A percentile compares a stretch with the other conserved stretches of the same genome.
These are phyloP conservation scores for Lanius ludovicianus DNA, from an alignment of 2,113 vertebrate genomes.

Conservation along the genomic window DNA sequence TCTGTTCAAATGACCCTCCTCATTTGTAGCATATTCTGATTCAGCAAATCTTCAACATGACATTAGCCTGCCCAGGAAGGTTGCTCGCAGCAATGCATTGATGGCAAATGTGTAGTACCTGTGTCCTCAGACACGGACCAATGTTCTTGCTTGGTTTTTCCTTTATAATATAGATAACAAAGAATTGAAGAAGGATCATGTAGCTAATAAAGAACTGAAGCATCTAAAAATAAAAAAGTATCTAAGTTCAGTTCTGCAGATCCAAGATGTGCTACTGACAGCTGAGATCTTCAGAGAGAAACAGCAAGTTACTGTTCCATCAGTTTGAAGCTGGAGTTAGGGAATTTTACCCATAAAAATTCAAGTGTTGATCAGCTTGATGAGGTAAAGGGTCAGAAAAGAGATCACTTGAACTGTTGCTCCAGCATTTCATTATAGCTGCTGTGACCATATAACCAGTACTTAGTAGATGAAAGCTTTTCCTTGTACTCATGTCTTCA, in stretches of 20 bases:
- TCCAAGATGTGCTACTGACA: neutral
- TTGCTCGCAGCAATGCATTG: neutral
- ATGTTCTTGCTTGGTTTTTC: neutral
- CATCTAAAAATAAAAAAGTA: neutral
- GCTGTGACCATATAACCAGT: neutral
- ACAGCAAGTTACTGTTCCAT: accelerated
- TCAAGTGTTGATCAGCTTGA: neutral
- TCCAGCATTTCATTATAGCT: neutral
- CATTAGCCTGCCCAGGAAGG: neutral
- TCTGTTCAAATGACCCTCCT: neutral
- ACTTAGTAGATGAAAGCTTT: neutral
- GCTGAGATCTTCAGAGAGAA: neutral
- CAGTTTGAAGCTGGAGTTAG: neutral
- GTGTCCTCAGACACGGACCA: neutral
- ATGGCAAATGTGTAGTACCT: neutral
- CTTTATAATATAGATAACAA: neutral
- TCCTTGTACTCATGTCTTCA: neutral
- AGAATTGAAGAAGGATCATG: neutral
- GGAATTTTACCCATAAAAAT: neutral
- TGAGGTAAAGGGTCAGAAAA: neutral
- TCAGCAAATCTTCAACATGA: neutral
- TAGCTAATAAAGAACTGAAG: neutral
- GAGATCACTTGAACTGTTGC: neutral
- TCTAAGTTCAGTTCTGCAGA: neutral
- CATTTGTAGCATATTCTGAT: neutral